phyloP scores from a whole-genome alignment of 2,888 invertebrate genomes.

The Camptogramma bilineatum region DNA sequence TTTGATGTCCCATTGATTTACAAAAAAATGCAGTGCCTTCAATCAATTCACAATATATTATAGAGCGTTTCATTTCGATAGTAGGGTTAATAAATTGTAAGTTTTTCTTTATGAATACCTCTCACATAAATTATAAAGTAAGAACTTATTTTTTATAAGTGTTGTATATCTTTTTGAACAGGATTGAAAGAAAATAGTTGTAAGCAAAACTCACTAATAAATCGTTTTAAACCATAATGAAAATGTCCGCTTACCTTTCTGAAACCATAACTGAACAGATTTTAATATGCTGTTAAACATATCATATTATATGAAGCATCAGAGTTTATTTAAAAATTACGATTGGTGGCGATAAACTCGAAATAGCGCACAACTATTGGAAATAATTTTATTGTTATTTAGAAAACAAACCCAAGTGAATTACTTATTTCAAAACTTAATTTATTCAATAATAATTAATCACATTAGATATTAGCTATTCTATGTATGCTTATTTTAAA shows the following conservation, averaged over 20 bases:
- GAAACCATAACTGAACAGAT: not conserved
- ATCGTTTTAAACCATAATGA: conserved; percentile 14
- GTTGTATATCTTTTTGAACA: conserved; percentile 38
- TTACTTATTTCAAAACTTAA: conserved; percentile 18
- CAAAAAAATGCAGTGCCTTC: conserved; percentile 78
- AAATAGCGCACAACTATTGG: conserved; percentile 26
- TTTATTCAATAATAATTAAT: conserved; percentile 32
- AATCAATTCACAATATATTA: conserved; percentile 47
- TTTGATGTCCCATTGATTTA: conserved; percentile 47
- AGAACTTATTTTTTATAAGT: conserved; percentile 42
- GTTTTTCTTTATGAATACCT: conserved; percentile 39
- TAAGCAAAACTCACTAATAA: conserved; percentile 29
- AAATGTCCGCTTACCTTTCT: not conserved
- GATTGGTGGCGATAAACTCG: not conserved
- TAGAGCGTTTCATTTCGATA: conserved; percentile 52
- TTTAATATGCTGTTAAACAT: conserved; percentile 26
- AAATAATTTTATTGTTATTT: conserved; percentile 1
- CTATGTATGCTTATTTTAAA: conserved; percentile 16
- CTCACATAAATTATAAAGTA: conserved; percentile 32
- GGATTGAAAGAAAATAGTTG: conserved; percentile 33
- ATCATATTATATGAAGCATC: conserved; percentile 31
- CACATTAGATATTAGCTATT: conserved; percentile 18
- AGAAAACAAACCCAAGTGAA: conserved; percentile 13
- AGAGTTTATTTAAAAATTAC: not conserved
- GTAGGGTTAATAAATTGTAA: conserved; percentile 45